Base-by-base conservation (phyloP, 2,888 invertebrate species). In the Blastobasis adustella region DNA sequence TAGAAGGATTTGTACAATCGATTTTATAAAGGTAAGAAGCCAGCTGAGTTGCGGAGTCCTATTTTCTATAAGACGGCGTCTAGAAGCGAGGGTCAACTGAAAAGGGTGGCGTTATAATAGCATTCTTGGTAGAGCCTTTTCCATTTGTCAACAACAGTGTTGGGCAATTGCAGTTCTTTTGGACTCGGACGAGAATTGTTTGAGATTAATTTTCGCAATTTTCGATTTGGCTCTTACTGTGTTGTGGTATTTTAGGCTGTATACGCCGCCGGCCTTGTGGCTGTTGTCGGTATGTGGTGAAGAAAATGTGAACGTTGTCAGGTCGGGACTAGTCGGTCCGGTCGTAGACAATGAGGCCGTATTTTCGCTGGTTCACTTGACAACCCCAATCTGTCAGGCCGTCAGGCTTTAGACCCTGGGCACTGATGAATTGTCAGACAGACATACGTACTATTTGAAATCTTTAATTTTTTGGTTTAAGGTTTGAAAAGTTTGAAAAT, bases 21-120 rank as follows among this genome's bases (percentile, higher is more conserved):
- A 67, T 65, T 72, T 64, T 72, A 62, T 76, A 69, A 76, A 80
- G 85, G 86, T 86, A 76, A 83, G 81, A 57, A 73, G 49, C 49
- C 73, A 64, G 58, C 76, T 58, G 59, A 78, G 63, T 81, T 78
- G 60, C 64, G 68, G 63, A 73, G 77, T 66, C 63, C 66, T 72
- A 67, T 62, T 58, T 51, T 66, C 71, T 70, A 62, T 65, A 60
- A 63, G 63, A 65, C 63, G 63, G 23, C 23, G 66, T 70, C 69
- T 67, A 64, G 65, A 61, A 60, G 66, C 58, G 60, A 63, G 65
- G 66, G 66, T 76, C 71, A 69, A 71, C 72, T 67, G 46, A 57
- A 73, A 74, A 73, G 75, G 79, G 77, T 76, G 72, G 67, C 68
- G 63, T 63, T 62, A 52, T 73, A 69, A 67, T 77, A 71, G 76